Evolutionary conservation across 53 echinoderm and acorn worm genomes (phyloP).

Genomic region (Echinometra lucunter): DNA sequence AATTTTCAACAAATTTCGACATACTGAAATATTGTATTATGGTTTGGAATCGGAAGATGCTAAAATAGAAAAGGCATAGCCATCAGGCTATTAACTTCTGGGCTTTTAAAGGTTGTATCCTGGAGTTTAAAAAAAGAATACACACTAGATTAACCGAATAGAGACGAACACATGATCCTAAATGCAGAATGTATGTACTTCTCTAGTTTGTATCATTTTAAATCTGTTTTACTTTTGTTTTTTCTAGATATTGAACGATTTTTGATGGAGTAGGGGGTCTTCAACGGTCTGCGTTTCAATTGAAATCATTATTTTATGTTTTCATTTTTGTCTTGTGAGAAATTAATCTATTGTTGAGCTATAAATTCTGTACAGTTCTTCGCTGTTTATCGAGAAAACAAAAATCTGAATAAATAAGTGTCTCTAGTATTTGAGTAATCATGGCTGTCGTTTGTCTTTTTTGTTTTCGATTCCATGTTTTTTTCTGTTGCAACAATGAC

Average conservation of each 20-base stretch:
- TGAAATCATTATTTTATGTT: background rate
- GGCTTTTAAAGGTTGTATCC: too few relatives aligned
- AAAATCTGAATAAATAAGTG: constrained; percentile 58
- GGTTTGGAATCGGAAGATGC: background rate
- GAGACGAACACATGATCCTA: too few relatives aligned
- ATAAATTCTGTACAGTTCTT: constrained; percentile 52
- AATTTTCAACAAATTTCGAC: background rate
- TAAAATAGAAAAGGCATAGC: too few relatives aligned
- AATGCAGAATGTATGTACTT: too few relatives aligned
- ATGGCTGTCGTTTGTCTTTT: background rate
- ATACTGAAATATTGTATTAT: background rate
- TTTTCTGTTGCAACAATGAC: background rate
- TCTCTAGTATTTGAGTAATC: constrained; percentile 68
- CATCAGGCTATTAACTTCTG: too few relatives aligned
- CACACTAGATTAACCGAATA: too few relatives aligned
- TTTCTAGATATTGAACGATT: background rate
- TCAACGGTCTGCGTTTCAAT: background rate
- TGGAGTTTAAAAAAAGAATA: too few relatives aligned
- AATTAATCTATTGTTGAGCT: constrained; percentile 31
- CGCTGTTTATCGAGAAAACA: constrained; percentile 48
- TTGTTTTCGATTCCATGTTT: background rate
- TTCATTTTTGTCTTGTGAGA: background rate
- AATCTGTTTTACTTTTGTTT: background rate
- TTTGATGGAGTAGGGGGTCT: background rate
- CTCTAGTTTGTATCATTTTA: background rate